These are phyloP conservation scores for Drosophila mimetica DNA, from an alignment of 2,888 invertebrate genomes.

Conservation along the genomic window DNA sequence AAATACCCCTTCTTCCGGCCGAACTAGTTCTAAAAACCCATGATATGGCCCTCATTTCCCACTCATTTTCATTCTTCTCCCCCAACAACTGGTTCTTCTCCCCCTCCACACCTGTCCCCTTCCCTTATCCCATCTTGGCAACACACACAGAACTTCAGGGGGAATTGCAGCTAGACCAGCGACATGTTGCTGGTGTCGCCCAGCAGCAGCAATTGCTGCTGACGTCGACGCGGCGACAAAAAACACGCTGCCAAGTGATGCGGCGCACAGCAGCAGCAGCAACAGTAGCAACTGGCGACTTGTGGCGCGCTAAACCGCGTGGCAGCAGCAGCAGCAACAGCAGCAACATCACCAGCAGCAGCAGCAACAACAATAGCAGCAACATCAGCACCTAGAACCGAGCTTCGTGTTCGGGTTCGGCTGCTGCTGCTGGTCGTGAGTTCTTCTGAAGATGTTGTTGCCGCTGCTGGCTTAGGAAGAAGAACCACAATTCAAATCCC, in stretches of 20 bases:
- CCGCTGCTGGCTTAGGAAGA: constrained; percentile 29
- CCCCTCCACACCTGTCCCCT: constrained; percentile 1
- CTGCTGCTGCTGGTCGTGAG: constrained; percentile 38
- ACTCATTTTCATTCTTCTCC: neutral
- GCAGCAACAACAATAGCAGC: constrained; percentile 15
- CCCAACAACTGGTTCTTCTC: constrained; percentile 16
- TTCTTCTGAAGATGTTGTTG: constrained; percentile 45
- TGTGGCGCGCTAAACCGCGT: constrained; percentile 60
- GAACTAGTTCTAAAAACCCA: constrained; percentile 1
- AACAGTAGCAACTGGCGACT: constrained; percentile 49
- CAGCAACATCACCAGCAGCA: constrained; percentile 45
- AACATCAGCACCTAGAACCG: constrained; percentile 38
- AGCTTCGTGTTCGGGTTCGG: constrained; percentile 51
- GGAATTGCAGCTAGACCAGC: constrained; percentile 17
- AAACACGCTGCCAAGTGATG: constrained; percentile 78
- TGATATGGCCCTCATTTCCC: neutral
- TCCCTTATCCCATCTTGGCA: constrained; percentile 12
- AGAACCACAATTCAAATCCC: constrained; percentile 11
- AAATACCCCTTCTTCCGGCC: neutral
- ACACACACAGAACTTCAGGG: constrained; percentile 8
- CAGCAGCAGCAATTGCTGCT: constrained; percentile 59
- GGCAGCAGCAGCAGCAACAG: constrained; percentile 44
- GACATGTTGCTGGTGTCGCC: constrained; percentile 55
- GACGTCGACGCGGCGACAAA: constrained; percentile 78
- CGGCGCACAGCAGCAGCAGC: constrained; percentile 68